Base-by-base conservation (phyloP, 2,797 vertebrate genomes). In the Pangasius djambal region DNA sequence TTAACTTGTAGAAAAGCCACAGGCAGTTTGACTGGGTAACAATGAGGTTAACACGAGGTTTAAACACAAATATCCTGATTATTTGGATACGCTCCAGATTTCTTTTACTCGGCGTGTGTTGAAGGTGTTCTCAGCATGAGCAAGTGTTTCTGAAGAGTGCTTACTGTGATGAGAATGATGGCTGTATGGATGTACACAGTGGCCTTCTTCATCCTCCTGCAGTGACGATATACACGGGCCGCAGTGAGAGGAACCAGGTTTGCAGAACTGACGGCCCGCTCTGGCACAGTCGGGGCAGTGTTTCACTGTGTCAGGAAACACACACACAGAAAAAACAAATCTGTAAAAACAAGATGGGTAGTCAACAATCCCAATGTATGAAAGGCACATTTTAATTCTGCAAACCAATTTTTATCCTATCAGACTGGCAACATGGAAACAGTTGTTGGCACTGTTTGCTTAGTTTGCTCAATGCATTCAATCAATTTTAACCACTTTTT, bases 201-300 rank as follows among this genome's bases (percentile, higher is more conserved):
- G 90, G 22, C 97, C 96, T 0, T 22, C 91, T 2, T 88, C 28
- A 0, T 97, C 94, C 90, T 99, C 98, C 74, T 90, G 93, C 88
- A 97, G 94, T 6, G 92, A 57, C 1, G 83, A 9, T 59, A 96
- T 92, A 91, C 97, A 99, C 81, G 96, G 95, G 28, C 98, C 98
- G 0, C 98, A 98, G 89, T 89, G 50, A 0, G 94, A 93, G 0
- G 95, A 96, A 0, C 97, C 97, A 0, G 91, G 90, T 0, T 34
- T 91, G 93, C 97, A 98, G 86, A 95, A 91, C 5, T 95, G 91
- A 1, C 97, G 94, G 77, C 96, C 90, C 93, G 93, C 93, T 89
- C 94, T 94, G 86, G 94, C 94, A 92, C 98, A 98, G 92, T 86
- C 85, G 0, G 97, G 97, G 90, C 97, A 98, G n/a, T 90, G 86